Evolutionary conservation across 1,140 invertebrate genomes (phyloP), one percentile per base, ranked within the genome.

Genomic region (Platyura marginata): DNA sequence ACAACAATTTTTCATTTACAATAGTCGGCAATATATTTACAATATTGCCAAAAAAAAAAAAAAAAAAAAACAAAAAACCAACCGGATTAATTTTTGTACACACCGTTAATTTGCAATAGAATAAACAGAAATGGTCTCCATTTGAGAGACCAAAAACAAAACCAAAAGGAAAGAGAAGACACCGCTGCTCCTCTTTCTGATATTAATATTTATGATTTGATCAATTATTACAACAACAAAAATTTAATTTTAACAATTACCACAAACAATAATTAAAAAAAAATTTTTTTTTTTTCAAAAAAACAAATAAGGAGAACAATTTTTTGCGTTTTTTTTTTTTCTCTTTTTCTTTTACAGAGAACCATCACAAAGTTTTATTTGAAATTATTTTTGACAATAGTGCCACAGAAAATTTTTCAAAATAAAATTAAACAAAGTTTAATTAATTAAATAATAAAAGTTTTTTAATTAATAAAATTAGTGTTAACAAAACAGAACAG

Each of bases 401-500:
- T 36, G 34, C 34, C 34, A 36, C 15, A 29, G 25, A 6, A 29
- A 29, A 29, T 29, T 29, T 29, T 29, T 29, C 25, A 29, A 29
- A 29, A 8, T 8, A 29, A 8, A 8, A 29, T 8, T 29, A 29
- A 29, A 29, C 25, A 11, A 29, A 29, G 13, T 29, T 29, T 8
- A 8, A 29, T 29, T 29, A 29, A 29, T 8, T 13, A 29, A 8
- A 29, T 8, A 29, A 29, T 29, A 8, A 29, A 13, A 29, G 13
- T 13, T 29, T 29, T 29, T 13, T 29, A 29, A 29, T 8, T 13
- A 29, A 29, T 29, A 29, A 29, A 29, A 29, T 8, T 29, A 29
- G 25, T 29, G 13, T 6, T 29, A 8, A 6, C 13, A 8, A 29
- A 13, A 13, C 13, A 13, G 49, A 49, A 57, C 47, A 44, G 45